phyloP scores from a whole-genome alignment of 2,888 invertebrate species.

The Panopea generosa region DNA sequence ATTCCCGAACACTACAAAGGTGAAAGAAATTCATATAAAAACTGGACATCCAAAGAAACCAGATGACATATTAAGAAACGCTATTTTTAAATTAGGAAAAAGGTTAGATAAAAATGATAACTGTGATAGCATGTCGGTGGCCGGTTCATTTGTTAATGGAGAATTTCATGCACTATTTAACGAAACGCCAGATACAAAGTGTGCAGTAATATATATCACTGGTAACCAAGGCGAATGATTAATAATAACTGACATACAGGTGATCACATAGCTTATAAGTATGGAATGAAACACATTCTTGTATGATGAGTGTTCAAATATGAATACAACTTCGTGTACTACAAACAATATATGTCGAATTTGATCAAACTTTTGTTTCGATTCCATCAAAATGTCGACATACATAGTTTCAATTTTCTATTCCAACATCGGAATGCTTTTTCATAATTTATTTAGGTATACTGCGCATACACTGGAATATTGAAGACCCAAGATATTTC shows the following conservation, averaged over 20 bases:
- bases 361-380: too few relatives aligned
- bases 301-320: too few relatives aligned
- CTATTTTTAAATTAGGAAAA: neutral
- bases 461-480: too few relatives aligned
- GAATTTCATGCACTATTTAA: conserved; percentile 7
- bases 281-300: too few relatives aligned
- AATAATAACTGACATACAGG: conserved; percentile 20
- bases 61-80: neutral
- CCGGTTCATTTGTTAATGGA: conserved; percentile 1
- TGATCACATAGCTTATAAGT: too few relatives aligned
- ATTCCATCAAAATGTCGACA: too few relatives aligned
- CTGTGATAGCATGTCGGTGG: conserved; percentile 8
- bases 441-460: too few relatives aligned
- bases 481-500: too few relatives aligned
- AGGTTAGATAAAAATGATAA: neutral
- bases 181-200: neutral
- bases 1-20: conserved; percentile 9
- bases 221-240: conserved; percentile 27
- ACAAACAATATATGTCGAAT: too few relatives aligned
- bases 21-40: conserved; percentile 7
- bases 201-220: conserved; percentile 18
- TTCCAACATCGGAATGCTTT: too few relatives aligned
- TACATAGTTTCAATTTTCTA: too few relatives aligned
- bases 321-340: too few relatives aligned
- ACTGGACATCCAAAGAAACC: conserved; percentile 23